Conservation (phyloP, 2,797 vertebrate genomes). For the Ambastaia sidthimunki region DNA sequence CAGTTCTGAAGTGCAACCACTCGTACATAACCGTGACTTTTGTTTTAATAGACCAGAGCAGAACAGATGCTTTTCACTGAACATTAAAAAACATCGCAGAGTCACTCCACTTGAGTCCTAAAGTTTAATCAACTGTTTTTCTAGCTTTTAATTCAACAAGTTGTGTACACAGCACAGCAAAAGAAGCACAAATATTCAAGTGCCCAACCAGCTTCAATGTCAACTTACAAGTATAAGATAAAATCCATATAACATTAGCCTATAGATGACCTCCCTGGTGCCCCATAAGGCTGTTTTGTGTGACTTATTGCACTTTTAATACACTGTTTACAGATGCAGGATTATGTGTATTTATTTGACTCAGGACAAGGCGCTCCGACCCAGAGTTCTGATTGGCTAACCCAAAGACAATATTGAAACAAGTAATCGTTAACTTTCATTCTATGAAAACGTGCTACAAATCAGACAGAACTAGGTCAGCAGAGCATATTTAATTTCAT, state of each 20-base stretch:
- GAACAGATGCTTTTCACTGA: not conserved
- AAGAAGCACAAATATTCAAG: not conserved
- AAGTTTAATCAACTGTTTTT: not conserved
- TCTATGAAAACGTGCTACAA: not conserved
- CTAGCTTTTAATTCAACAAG: not conserved
- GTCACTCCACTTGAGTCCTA: not conserved
- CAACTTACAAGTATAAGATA: not conserved
- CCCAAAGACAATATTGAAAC: slow-evolving; percentile 18
- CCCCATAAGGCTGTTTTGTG: not conserved
- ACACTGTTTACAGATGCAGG: too few species aligned
- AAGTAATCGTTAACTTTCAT: not conserved
- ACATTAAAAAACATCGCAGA: not conserved
- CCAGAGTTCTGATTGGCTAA: slow-evolving; percentile 29
- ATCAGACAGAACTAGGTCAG: slow-evolving; percentile 66
- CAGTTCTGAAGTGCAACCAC: not conserved
- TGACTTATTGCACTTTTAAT: not conserved
- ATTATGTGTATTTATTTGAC: slow-evolving; percentile 19
- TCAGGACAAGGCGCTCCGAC: slow-evolving; percentile 15
- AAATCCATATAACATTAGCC: not conserved
- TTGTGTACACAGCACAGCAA: not conserved
- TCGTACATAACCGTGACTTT: not conserved
- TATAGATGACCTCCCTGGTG: not conserved
- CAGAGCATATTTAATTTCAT: slow-evolving; percentile 77
- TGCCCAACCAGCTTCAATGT: not conserved
- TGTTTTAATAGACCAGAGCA: not conserved